phyloP scores from a whole-genome alignment of 2,888 invertebrate genomes.

The Neoitamus cyanurus region DNA sequence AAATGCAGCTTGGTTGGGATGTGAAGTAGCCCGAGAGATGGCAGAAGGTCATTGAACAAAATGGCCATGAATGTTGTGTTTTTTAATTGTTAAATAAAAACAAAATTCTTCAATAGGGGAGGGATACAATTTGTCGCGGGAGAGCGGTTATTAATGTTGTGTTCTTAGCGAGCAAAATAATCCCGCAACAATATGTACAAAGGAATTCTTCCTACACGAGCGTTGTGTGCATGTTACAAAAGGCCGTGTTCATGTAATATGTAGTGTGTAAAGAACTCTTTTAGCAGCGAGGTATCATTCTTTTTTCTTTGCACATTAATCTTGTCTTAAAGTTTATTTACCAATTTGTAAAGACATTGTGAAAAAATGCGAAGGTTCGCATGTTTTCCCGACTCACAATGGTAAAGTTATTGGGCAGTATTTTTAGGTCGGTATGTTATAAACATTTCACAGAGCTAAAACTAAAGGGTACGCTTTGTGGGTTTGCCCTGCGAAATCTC shows the following conservation, averaged over 20 bases:
- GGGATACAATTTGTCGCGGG: no score
- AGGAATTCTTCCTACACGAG: neutral
- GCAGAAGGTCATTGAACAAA: neutral
- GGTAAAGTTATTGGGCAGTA: no score
- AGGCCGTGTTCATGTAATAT: neutral
- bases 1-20: constrained; percentile 54
- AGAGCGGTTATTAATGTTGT: no score
- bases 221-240: neutral
- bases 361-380: neutral
- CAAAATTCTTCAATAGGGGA: no score
- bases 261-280: neutral
- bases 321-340: neutral
- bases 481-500: neutral
- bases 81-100: no score
- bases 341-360: neutral
- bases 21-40: neutral
- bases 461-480: neutral
- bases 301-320: neutral
- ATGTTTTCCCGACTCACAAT: no score
- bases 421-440: neutral
- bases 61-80: no score
- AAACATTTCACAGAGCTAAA: neutral
- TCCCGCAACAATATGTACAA: neutral
- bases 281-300: neutral
- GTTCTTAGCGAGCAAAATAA: neutral